A percentile compares a stretch with the other conserved stretches of the same genome.
Conservation (phyloP, 64 coral and sea anemone genomes). For the Actinia equina region DNA sequence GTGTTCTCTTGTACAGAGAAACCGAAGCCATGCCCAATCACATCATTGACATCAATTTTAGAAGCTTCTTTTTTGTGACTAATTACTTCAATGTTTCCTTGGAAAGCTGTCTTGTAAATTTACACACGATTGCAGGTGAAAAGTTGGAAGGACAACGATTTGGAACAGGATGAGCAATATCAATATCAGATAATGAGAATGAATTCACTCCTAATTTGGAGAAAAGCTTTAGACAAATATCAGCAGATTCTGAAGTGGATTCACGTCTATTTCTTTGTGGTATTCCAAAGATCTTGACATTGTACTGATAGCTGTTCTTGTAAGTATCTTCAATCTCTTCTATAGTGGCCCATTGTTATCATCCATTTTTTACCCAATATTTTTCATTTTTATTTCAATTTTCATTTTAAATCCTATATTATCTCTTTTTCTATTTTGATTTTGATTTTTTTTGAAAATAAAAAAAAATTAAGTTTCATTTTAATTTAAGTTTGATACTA, state of each 20-base stretch:
- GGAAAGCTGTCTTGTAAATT: conserved; percentile 47
- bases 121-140: conserved; percentile 38
- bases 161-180: conserved; percentile 42
- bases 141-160: not conserved
- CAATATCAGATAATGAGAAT: conserved; percentile 32
- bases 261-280: conserved; percentile 16
- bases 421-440: no score
- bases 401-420: no score
- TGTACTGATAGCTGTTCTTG: conserved; percentile 47
- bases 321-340: conserved; percentile 31
- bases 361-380: no score
- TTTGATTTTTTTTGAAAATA: no score
- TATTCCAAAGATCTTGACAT: conserved; percentile 52
- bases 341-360: no score
- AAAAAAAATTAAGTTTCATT: no score
- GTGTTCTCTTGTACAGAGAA: not conserved
- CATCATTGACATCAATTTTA: conserved; percentile 11
- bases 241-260: conserved; percentile 23
- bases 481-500: no score
- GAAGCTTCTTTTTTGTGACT: not conserved
- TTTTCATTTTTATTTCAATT: no score
- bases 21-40: conserved; percentile 2
- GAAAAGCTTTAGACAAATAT: conserved; percentile 30
- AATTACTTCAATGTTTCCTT: conserved; percentile 48
- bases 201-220: conserved; percentile 4